Evolutionary conservation across 2,113 vertebrate species (phyloP), one percentile per base, ranked within the genome.

Genomic region (Eolophus roseicapilla): DNA sequence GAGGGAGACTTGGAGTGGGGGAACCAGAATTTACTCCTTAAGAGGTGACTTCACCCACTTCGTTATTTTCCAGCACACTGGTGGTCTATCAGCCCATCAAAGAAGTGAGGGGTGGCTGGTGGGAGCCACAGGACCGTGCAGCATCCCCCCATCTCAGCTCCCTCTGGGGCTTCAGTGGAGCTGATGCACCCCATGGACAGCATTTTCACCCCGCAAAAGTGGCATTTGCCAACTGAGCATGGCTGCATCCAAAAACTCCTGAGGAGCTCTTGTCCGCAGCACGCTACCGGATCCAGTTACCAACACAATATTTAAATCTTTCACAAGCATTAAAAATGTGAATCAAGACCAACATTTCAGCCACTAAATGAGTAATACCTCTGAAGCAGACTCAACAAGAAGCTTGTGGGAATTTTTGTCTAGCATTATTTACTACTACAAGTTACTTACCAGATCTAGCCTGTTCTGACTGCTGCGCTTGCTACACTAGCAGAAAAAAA

Each of bases 341-440:
- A 96, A 88, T 67, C 44, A 91, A 97, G 78, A 78, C 37, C 43
- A 27, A 47, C 84, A 60, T 70, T 85, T 94, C 64, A 78, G 46
- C 73, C 43, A 78, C 73, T 69, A 91, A 80, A 91, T 91, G 59
- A 90, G 75, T 95, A 96, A 94, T 87, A 91, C 68, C 80, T 88
- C 90, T 88, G 82, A 89, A 96, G 65, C 46, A 94, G 60, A 82
- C 37, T 86, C 70, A 93, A 77, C 64, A 95, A 96, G 84, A 97
- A 96, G 52, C 73, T 49, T 84, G 75, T 92, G 86, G 78, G 62
- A 86, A 77, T 79, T 86, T 95, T 95, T 83, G 75, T 90, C 90
- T 94, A 89, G 37, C 71, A 57, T 83, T 86, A 95, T 95, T 97
- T 96, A 62, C 82, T 73, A 62, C 75, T 87, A 73, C 71, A 78